Evolutionary conservation across 2,888 invertebrate species (phyloP).

Genomic region (Hypsopygia costalis): DNA sequence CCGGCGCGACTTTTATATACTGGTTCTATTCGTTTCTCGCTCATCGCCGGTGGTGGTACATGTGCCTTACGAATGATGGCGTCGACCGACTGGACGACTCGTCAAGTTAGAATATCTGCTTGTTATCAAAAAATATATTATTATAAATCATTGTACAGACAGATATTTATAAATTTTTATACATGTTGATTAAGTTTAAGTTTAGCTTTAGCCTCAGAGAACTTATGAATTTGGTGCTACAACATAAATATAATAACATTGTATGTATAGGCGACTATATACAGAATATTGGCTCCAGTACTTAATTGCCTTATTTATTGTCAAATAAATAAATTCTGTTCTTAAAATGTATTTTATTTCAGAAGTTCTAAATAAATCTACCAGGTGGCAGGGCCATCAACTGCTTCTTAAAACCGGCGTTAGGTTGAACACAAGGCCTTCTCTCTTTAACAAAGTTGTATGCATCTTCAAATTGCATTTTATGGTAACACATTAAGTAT

Average conservation of each 20-base stretch:
- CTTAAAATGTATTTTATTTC: conserved; percentile 35
- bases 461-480: conserved; percentile 83
- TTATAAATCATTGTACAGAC: conserved; percentile 28
- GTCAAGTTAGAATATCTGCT: too few species aligned
- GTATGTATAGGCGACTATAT: conserved; percentile 23
- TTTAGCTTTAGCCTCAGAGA: conserved; percentile 26
- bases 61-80: too few species aligned
- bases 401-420: conserved; percentile 89
- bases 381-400: conserved; percentile 60
- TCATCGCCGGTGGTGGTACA: too few species aligned
- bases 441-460: conserved; percentile 83
- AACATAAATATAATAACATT: conserved; percentile 21
- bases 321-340: conserved; percentile 61
- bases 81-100: too few species aligned
- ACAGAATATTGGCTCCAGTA: conserved; percentile 45
- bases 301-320: conserved; percentile 62
- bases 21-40: too few species aligned
- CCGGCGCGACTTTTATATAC: too few species aligned
- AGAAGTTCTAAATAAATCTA: conserved; percentile 24
- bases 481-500: conserved; percentile 85
- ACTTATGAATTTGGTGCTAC: conserved; percentile 63
- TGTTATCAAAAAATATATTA: too few species aligned
- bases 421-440: conserved; percentile 87
- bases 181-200: conserved; percentile 43
- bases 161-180: conserved; percentile 41